phyloP scores from a whole-genome alignment of 2,113 vertebrate genomes.

The Brachyhypopomus gauderio region DNA sequence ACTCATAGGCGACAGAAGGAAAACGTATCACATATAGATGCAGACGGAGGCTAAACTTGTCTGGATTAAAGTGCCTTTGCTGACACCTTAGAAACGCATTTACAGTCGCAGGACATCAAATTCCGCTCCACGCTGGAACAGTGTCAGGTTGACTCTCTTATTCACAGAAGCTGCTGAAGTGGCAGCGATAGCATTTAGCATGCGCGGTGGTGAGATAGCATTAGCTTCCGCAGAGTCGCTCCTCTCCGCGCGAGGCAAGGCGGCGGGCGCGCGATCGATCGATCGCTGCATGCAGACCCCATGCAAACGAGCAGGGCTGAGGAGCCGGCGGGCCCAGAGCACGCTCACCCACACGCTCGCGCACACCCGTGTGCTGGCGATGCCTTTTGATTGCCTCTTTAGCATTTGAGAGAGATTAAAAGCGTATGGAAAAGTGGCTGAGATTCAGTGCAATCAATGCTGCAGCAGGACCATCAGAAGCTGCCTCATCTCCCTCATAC shows the following conservation, averaged over 20 bases:
- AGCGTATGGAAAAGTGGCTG: constrained; percentile 55
- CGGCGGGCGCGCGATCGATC: constrained; percentile 13
- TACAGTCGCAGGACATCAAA: constrained; percentile 12
- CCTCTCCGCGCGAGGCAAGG: constrained; percentile 9
- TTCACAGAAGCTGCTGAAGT: neutral
- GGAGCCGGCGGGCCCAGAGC: constrained; percentile 52
- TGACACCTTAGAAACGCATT: neutral
- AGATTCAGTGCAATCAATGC: constrained; percentile 63
- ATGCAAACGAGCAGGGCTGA: constrained; percentile 53
- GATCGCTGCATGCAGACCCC: constrained; percentile 50
- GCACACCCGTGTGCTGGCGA: constrained; percentile 27
- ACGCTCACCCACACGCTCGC: neutral
- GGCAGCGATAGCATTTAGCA: constrained; percentile 18
- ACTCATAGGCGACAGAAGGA: constrained; percentile 1
- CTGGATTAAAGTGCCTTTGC: neutral
- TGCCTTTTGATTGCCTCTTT: constrained; percentile 67
- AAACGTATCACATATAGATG: constrained; percentile 8
- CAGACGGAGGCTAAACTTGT: neutral
- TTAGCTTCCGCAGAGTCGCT: constrained; percentile 24
- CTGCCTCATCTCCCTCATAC: constrained; percentile 19
- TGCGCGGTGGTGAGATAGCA: constrained; percentile 13
- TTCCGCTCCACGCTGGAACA: neutral
- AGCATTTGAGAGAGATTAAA: constrained; percentile 69
- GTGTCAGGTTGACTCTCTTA: neutral
- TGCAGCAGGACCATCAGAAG: constrained; percentile 16